Percentiles rank a stretch among this genome's conserved stretches.
phyloP scores from a whole-genome alignment of 2,797 vertebrate species.

The Lutjanus campechanus region DNA sequence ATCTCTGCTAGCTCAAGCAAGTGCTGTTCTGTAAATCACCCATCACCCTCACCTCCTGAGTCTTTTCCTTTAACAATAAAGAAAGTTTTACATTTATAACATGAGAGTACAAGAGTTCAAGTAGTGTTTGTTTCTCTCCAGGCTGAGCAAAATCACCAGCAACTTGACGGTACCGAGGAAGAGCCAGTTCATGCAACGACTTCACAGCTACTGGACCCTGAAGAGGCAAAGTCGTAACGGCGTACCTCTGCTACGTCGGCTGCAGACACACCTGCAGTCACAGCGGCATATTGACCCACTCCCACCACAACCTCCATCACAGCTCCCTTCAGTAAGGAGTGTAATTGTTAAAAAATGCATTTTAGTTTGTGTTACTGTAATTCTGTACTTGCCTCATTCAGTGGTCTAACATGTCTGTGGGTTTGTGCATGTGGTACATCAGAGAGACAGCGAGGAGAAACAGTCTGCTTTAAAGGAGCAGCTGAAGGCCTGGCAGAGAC shows the following conservation, averaged over 20 bases:
- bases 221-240: conserved; percentile 99
- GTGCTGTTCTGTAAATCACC: neutral
- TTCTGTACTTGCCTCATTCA: neutral
- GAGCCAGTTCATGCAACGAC: conserved; percentile 99
- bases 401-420: conserved; percentile 35
- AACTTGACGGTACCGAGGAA: conserved; percentile 96
- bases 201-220: conserved; percentile 99
- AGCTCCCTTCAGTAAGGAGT: conserved; percentile 66
- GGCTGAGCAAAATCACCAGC: conserved; percentile 98
- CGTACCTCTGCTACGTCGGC: conserved; percentile 94
- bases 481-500: conserved; percentile 98
- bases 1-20: no score
- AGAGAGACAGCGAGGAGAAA: conserved; percentile 96
- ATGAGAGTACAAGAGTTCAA: neutral
- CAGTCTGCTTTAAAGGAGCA: conserved; percentile 96
- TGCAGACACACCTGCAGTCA: conserved; percentile 98
- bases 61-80: neutral
- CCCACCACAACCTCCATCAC: conserved; percentile 68
- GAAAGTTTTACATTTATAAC: neutral
- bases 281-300: conserved; percentile 93
- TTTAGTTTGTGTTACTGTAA: neutral
- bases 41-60: no score
- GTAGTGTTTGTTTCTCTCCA: conserved; percentile 66
- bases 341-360: neutral
- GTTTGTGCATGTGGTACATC: conserved; percentile 55